Conservation (phyloP, 1,140 invertebrate genomes). For the Patella vulgata region DNA sequence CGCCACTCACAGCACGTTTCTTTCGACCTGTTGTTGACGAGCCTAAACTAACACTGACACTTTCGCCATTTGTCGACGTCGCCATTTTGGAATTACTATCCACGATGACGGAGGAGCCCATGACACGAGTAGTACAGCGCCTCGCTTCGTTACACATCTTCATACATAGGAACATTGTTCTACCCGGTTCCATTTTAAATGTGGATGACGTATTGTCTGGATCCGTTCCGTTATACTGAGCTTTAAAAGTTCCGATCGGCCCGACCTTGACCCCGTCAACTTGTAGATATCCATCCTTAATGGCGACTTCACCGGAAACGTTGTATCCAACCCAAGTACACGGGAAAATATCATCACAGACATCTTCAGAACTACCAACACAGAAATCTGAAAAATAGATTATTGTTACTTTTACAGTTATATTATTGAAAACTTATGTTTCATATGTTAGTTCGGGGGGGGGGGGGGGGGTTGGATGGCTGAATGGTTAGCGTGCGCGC, state of each 20-base stretch:
- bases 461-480: no score
- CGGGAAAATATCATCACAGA: slow-evolving; percentile 35
- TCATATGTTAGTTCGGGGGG: background rate
- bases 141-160: slow-evolving; percentile 33
- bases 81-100: slow-evolving; percentile 7
- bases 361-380: slow-evolving; percentile 16
- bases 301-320: slow-evolving; percentile 17
- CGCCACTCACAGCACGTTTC: background rate
- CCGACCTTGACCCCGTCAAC: slow-evolving; percentile 18
- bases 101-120: slow-evolving; percentile 15
- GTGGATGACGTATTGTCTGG: slow-evolving; percentile 2
- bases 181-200: slow-evolving; percentile 27
- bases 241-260: slow-evolving; percentile 6
- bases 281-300: slow-evolving; percentile 27
- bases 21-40: no score
- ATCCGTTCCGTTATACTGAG: background rate
- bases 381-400: slow-evolving; percentile 38
- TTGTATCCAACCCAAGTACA: slow-evolving; percentile 25
- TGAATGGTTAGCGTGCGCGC: no score
- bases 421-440: background rate
- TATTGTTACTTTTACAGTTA: background rate
- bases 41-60: no score
- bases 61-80: slow-evolving; percentile 16
- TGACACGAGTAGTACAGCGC: slow-evolving; percentile 11
- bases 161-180: slow-evolving; percentile 24